A percentile compares a stretch with the other conserved stretches of the same genome.
These are phyloP conservation scores for Mandrillus leucophaeus DNA, from an alignment of 2,113 vertebrate genomes.

Conservation along the genomic window DNA sequence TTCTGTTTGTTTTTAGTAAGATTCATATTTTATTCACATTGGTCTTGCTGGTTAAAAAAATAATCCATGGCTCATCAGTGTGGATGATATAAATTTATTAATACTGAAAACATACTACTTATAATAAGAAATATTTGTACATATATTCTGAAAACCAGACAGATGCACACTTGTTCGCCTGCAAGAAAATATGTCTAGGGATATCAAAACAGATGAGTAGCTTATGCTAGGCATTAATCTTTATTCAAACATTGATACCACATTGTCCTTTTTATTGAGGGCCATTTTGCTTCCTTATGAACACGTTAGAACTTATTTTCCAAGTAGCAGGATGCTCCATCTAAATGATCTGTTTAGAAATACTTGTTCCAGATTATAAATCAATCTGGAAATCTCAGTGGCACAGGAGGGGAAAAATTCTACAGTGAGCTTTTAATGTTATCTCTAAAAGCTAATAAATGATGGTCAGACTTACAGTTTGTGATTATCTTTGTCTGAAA, in stretches of 20 bases:
- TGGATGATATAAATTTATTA: constrained; percentile 5
- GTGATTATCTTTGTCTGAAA: constrained; percentile 35
- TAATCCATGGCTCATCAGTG: background rate
- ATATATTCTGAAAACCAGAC: background rate
- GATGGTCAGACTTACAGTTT: background rate
- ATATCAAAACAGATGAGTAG: background rate
- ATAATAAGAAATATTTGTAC: background rate
- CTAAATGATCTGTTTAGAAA: background rate
- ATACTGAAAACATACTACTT: background rate
- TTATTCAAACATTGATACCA: constrained; percentile 21
- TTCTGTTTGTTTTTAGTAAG: background rate
- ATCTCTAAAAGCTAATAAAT: background rate
- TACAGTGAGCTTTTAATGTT: constrained; percentile 17
- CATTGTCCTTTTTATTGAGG: constrained; percentile 7
- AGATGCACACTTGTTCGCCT: background rate
- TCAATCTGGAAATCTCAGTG: background rate
- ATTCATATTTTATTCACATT: background rate
- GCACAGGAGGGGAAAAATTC: background rate
- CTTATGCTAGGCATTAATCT: background rate
- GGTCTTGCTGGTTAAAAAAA: constrained; percentile 1
- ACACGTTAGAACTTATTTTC: constrained; percentile 12
- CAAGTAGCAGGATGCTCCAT: background rate
- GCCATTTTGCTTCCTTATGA: constrained; percentile 38
- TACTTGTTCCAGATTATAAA: constrained; percentile 3
- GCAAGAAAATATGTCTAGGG: background rate